phyloP scores from a whole-genome alignment of 2,797 vertebrate species.

The Falco concolor region DNA sequence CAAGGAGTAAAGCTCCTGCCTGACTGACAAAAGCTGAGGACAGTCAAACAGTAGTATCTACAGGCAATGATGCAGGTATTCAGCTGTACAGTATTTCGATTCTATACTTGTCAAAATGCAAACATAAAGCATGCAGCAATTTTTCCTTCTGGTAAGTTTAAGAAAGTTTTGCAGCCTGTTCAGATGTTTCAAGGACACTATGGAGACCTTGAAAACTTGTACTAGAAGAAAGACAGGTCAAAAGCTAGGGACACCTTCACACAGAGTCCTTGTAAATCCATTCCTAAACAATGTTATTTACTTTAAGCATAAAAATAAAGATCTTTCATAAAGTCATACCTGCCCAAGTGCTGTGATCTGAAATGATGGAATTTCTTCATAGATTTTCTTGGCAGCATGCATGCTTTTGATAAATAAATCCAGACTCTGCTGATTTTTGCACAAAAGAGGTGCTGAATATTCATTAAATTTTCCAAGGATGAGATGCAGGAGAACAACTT shows the following conservation, averaged over 20 bases:
- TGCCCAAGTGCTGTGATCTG: constrained; percentile 87
- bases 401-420: constrained; percentile 84
- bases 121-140: not conserved
- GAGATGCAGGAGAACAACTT: constrained; percentile 80
- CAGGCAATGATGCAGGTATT: not conserved
- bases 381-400: constrained; percentile 68
- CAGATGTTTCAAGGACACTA: not conserved
- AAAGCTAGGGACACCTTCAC: not conserved
- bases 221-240: not conserved
- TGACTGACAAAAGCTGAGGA: not conserved
- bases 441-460: constrained; percentile 81
- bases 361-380: constrained; percentile 72
- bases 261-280: not conserved
- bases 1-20: not conserved
- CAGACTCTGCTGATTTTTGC: constrained; percentile 76
- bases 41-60: not conserved
- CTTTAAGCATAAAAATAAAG: not conserved
- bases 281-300: not conserved
- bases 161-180: not conserved
- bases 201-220: not conserved
- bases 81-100: not conserved
- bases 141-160: not conserved
- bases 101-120: not conserved
- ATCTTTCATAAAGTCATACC: constrained; percentile 69
- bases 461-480: constrained; percentile 84